Evolutionary conservation across 2,888 invertebrate species (phyloP), one percentile per base, ranked within the genome.

Genomic region (Tubiluchus corallicola): DNA sequence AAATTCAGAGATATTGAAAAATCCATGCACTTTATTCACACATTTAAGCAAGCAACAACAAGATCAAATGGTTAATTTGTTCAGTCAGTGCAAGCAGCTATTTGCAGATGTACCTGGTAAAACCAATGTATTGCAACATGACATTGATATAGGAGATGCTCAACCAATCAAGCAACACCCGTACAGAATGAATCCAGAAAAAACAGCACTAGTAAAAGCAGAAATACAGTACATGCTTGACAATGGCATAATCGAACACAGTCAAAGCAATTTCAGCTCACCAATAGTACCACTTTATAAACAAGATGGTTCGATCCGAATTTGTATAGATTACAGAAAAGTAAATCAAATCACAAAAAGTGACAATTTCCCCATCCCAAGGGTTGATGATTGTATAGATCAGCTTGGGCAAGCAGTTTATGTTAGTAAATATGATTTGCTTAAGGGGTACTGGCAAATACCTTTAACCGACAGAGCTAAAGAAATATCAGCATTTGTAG

Each of bases 301-400:
- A n/a, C 29, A 9, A 29, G 29, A 49, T 45, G 44, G 42, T 20
- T 45, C 42, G 15, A 50, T 38, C 29, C 9, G 52, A 18, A 39
- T 54, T 17, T 52, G 51, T 44, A 51, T 50, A 4, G 53, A 54
- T 39, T 49, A 41, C 21, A 13, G 51, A 15, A 50, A 52, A 39
- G 50, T 53, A 1, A 54, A 54, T 37, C 5, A 17, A 17, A 38
- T 54, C 1, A 52, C 49, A 4, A 54, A 52, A 49, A 37, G 50
- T 2, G 53, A 55, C 39, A 45, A 45, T 13, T 52, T 46, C 45
- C 54, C 50, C 1, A 50, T 52, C 2, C 49, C 53, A n/a, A 37
- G 52, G 29, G 47, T 53, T 1, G 52, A 50, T 40, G 53, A 51
- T 38, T 53, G 51, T 19, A 55, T 53, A 18, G 52, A 54, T 20